phyloP scores from a whole-genome alignment of 2,888 invertebrate species.

The Synergus gifuensis region DNA sequence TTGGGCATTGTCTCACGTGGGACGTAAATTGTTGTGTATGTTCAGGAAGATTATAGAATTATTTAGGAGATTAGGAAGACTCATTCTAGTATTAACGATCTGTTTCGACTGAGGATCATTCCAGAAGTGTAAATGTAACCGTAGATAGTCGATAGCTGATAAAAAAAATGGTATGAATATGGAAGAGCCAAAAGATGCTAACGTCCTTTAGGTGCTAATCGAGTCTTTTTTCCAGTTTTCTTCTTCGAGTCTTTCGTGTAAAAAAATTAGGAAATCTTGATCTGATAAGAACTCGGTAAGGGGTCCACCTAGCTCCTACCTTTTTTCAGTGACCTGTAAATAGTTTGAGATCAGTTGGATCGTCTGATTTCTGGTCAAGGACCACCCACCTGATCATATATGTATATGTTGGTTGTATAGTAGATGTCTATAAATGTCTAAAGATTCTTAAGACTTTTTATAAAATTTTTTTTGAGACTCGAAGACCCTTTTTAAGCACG shows the following conservation, averaged over 20 bases:
- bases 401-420: constrained; percentile 45
- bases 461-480: constrained; percentile 32
- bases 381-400: constrained; percentile 69
- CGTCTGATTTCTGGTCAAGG: constrained; percentile 53
- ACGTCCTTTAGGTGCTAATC: constrained; percentile 60
- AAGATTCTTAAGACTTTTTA: background rate
- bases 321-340: constrained; percentile 68
- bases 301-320: constrained; percentile 51
- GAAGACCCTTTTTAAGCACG: constrained; percentile 27
- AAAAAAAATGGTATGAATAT: constrained; percentile 22
- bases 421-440: no score
- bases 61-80: background rate
- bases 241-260: constrained; percentile 42
- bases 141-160: constrained; percentile 32
- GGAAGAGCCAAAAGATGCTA: constrained; percentile 30
- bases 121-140: constrained; percentile 26
- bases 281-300: constrained; percentile 65
- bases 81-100: constrained; percentile 19
- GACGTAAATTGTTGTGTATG: constrained; percentile 37
- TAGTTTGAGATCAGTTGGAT: constrained; percentile 56
- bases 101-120: constrained; percentile 38
- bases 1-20: constrained; percentile 30
- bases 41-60: background rate
- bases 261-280: constrained; percentile 70
- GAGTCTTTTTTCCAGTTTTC: constrained; percentile 53